Percentiles rank a stretch among this genome's conserved stretches.
These are phyloP conservation scores for Cephalopterus ornatus DNA, from an alignment of 2,113 vertebrate species.

Conservation along the genomic window DNA sequence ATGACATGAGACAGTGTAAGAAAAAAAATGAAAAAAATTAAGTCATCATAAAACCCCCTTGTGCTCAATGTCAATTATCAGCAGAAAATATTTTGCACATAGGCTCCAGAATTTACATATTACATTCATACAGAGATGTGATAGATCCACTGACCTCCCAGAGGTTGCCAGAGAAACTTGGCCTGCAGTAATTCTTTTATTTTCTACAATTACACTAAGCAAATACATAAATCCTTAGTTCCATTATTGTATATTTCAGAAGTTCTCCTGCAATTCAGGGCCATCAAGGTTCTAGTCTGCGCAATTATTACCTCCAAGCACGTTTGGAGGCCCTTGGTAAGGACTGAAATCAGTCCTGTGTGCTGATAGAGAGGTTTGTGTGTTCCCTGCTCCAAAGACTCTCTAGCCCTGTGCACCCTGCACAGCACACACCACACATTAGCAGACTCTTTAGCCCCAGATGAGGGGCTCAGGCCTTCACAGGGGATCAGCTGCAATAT, in stretches of 20 bases:
- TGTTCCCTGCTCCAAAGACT: neutral
- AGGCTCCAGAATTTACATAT: neutral
- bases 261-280: neutral
- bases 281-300: neutral
- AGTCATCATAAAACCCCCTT: neutral
- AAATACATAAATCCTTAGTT: neutral
- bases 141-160: neutral
- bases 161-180: neutral
- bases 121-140: accelerated
- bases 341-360: neutral
- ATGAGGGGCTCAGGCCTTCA: neutral
- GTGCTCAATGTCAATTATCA: neutral
- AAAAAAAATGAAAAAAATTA: neutral
- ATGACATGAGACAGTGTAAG: neutral
- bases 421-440: accelerated
- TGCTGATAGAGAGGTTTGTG: accelerated
- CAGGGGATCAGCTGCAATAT: neutral
- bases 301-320: neutral
- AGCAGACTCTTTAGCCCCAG: neutral
- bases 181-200: neutral
- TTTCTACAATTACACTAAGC: neutral
- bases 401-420: accelerated
- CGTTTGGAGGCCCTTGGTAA: neutral
- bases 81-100: neutral
- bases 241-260: neutral